These are phyloP conservation scores for Calameuta filiformis DNA, from an alignment of 2,888 invertebrate genomes.

Conservation along the genomic window DNA sequence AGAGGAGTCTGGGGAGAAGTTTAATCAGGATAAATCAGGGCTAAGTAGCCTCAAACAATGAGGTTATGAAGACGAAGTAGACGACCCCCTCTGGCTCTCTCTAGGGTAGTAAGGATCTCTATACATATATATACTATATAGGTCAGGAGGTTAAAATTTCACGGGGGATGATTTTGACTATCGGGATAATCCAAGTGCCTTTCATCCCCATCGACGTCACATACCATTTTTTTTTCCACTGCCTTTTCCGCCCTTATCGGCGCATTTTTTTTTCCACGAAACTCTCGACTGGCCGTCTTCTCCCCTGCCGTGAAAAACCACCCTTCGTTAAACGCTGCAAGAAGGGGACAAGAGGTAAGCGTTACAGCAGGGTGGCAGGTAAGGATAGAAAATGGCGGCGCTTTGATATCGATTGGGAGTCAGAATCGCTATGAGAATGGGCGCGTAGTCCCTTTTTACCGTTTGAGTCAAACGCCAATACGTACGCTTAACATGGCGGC, in stretches of 20 bases:
- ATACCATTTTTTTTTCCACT: no score
- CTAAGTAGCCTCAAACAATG: conserved; percentile 31
- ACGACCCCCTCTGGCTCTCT: neutral
- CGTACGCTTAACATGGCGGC: conserved; percentile 30
- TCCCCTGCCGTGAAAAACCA: no score
- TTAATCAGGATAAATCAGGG: conserved; percentile 44
- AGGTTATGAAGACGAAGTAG: conserved; percentile 23
- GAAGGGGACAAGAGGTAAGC: no score
- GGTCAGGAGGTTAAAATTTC: conserved; percentile 36
- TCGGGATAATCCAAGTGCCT: conserved; percentile 18
- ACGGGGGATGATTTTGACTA: conserved; percentile 34
- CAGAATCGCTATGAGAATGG: neutral
- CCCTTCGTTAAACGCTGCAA: no score
- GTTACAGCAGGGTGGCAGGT: no score
- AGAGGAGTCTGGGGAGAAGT: conserved; percentile 9
- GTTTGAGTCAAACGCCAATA: conserved; percentile 19
- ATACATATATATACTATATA: no score
- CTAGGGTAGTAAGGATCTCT: neutral
- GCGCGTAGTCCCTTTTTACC: neutral
- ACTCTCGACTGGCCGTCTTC: no score
- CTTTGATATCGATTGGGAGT: neutral
- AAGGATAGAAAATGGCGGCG: neutral
- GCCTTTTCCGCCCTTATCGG: no score
- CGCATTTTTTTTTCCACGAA: no score
- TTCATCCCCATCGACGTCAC: no score